These are phyloP conservation scores for Lycophotia porphyrea DNA, from an alignment of 2,888 invertebrate species.

Conservation along the genomic window DNA sequence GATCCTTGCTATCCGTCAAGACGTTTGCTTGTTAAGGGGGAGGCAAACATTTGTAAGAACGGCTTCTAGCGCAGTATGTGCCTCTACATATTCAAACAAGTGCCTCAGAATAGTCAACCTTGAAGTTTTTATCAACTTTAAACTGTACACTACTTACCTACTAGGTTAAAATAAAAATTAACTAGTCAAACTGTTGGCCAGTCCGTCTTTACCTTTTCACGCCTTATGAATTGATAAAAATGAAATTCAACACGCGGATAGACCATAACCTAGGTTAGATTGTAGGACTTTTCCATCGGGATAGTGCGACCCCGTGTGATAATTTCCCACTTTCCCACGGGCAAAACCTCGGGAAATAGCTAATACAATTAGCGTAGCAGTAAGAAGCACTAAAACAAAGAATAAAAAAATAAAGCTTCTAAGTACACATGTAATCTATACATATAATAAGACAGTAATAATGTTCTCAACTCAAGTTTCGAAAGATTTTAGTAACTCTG, in stretches of 20 bases:
- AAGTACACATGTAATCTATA: no score
- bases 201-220: background rate
- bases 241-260: background rate
- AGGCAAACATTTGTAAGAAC: background rate
- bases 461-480: background rate
- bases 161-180: background rate
- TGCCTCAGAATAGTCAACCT: background rate
- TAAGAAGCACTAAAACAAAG: background rate
- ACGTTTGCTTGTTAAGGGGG: constrained; percentile 53
- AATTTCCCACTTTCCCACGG: background rate
- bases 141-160: background rate
- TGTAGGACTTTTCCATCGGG: background rate
- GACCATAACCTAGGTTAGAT: background rate
- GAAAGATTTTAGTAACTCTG: background rate
- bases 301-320: background rate
- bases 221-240: background rate
- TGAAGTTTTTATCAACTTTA: background rate
- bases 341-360: background rate
- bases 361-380: background rate
- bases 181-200: background rate
- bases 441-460: no score
- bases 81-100: no score
- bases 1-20: constrained; percentile 56
- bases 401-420: background rate
- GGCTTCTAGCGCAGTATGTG: no score